These are phyloP conservation scores for Limnephilus auricula DNA, from an alignment of 2,888 invertebrate genomes.

Conservation along the genomic window DNA sequence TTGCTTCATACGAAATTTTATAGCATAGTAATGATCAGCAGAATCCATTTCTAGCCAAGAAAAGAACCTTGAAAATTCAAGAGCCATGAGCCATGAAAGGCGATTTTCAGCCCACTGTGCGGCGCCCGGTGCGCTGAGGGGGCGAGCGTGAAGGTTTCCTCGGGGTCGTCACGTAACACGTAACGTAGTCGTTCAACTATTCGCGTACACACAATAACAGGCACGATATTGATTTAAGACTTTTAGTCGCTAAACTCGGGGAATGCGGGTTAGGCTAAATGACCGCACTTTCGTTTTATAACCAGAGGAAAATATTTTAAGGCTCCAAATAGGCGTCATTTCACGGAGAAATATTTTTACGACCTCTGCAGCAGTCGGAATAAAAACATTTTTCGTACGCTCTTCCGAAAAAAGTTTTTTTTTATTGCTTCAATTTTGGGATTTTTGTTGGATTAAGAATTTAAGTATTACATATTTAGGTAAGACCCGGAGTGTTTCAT, in stretches of 20 bases:
- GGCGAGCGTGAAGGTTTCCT: neutral
- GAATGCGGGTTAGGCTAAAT: conserved; percentile 4
- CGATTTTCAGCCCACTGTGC: too few relatives aligned
- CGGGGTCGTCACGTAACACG: conserved; percentile 25
- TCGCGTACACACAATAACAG: conserved; percentile 22
- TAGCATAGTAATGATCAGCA: too few relatives aligned
- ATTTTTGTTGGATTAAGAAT: neutral
- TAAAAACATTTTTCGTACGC: neutral
- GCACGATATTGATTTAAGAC: conserved; percentile 30
- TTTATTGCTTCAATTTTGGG: neutral
- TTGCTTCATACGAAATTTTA: too few relatives aligned
- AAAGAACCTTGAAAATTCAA: too few relatives aligned
- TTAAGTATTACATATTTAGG: neutral
- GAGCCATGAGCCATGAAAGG: too few relatives aligned
- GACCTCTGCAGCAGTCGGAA: conserved; percentile 15
- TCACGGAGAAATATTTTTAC: conserved; percentile 25
- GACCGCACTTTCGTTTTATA: conserved; percentile 31
- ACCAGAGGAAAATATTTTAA: conserved; percentile 16
- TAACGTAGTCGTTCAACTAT: conserved; percentile 20
- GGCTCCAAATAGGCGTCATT: neutral
- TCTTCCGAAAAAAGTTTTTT: neutral
- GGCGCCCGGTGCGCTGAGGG: neutral
- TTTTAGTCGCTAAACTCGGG: neutral
- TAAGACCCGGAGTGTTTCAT: neutral
- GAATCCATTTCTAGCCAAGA: too few relatives aligned